Conservation (phyloP, 53 echinoderm and acorn worm species). For the Actinopyga echinites region DNA sequence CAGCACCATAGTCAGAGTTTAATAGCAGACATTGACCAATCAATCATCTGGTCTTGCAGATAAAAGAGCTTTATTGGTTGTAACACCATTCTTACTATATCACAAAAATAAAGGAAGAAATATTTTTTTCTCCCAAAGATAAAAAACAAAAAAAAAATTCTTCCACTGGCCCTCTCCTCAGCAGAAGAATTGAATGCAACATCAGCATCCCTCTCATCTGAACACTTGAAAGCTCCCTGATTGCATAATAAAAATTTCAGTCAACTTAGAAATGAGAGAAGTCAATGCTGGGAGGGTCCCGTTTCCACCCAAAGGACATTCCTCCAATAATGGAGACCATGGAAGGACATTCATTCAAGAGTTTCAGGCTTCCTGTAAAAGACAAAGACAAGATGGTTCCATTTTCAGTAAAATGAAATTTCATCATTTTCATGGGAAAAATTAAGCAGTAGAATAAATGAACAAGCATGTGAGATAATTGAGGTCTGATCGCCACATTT, state of each 20-base stretch:
- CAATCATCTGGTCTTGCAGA: conserved; percentile 10
- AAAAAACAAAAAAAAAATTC: neutral
- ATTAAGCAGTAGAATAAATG: no score
- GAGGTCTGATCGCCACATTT: no score
- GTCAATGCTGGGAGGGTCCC: no score
- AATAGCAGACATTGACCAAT: neutral
- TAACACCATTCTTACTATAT: conserved; percentile 30
- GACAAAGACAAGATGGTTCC: neutral
- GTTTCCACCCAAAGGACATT: neutral
- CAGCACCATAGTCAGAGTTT: conserved; percentile 33
- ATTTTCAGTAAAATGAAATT: no score
- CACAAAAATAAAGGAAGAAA: conserved; percentile 17
- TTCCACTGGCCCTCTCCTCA: conserved; percentile 1
- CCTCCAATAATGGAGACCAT: neutral
- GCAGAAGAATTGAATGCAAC: conserved; percentile 8
- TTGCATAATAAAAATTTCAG: conserved; percentile 39
- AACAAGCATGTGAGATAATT: no score
- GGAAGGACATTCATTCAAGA: neutral
- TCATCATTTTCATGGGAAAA: no score
- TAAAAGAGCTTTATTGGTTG: conserved; percentile 2
- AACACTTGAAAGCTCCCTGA: conserved; percentile 30
- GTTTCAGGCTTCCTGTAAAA: conserved; percentile 17
- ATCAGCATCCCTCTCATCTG: no score
- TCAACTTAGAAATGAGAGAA: conserved; percentile 18
- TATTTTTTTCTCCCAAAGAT: neutral